Percentiles rank a stretch among this genome's conserved stretches.
phyloP scores from a whole-genome alignment of 2,113 vertebrate genomes.

The Sturnira hondurensis region DNA sequence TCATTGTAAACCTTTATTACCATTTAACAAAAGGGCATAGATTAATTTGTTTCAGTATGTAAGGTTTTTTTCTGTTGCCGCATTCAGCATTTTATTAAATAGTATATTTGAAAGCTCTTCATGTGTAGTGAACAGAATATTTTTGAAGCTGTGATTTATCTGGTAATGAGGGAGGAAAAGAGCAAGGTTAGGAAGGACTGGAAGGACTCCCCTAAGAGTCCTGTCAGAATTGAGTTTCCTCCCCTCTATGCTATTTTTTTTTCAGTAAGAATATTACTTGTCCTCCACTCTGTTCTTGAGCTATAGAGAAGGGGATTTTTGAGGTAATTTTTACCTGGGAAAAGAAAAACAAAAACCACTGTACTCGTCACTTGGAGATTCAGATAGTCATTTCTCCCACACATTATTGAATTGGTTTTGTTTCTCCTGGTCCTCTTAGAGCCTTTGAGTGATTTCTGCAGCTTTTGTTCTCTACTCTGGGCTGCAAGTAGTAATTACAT shows the following conservation, averaged over 20 bases:
- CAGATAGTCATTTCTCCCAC: neutral
- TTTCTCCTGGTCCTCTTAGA: neutral
- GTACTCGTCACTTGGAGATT: neutral
- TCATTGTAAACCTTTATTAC: neutral
- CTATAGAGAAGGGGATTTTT: neutral
- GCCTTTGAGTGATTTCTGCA: neutral
- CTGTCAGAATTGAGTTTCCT: neutral
- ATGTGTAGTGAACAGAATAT: neutral
- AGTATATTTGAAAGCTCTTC: neutral
- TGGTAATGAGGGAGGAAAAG: neutral
- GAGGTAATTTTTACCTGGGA: neutral
- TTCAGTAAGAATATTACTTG: neutral
- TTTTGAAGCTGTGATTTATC: neutral
- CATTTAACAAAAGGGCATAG: neutral
- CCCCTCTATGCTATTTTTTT: neutral
- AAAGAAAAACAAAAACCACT: neutral
- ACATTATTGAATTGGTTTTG: neutral
- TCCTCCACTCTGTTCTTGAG: neutral
- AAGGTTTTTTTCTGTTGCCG: neutral
- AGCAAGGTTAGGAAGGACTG: neutral
- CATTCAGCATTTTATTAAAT: neutral
- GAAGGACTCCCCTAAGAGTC: neutral
- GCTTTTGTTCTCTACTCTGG: neutral
- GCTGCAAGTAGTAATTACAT: neutral
- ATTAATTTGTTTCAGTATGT: neutral